Conservation (phyloP, 2,888 invertebrate species). For the Caenorhabditis drosophilae region DNA sequence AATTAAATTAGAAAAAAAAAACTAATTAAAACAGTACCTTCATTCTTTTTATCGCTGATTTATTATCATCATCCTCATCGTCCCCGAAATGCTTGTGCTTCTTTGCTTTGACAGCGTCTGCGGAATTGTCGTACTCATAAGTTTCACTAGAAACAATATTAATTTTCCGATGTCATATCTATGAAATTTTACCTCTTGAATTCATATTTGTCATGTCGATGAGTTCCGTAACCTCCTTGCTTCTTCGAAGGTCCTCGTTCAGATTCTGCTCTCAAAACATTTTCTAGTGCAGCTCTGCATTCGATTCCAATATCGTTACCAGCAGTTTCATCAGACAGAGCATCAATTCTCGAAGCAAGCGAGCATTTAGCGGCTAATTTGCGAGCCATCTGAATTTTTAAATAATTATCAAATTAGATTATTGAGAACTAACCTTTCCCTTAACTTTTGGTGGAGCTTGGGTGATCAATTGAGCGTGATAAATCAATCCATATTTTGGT, state of each 20-base stretch:
- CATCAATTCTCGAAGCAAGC: slow-evolving; percentile 89
- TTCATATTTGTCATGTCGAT: slow-evolving; percentile 91
- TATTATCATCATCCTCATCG: slow-evolving; percentile 42
- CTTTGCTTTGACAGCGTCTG: slow-evolving; percentile 50
- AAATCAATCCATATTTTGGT: slow-evolving; percentile 97
- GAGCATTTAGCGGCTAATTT: slow-evolving; percentile 96
- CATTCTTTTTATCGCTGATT: slow-evolving; percentile 44
- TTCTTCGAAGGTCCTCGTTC: slow-evolving; percentile 78
- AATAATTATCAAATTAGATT: not conserved
- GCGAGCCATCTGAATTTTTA: slow-evolving; percentile 76
- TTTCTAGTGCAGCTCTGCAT: slow-evolving; percentile 87
- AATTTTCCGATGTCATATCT: not conserved
- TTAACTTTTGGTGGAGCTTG: slow-evolving; percentile 88
- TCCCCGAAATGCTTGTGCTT: slow-evolving; percentile 41
- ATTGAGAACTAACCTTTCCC: slow-evolving; percentile 75
- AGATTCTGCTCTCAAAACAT: slow-evolving; percentile 75
- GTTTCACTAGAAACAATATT: slow-evolving; percentile 55
- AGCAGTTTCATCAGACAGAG: slow-evolving; percentile 83
- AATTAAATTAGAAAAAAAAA: not conserved
- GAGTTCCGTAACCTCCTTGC: slow-evolving; percentile 81
- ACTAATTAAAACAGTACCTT: slow-evolving; percentile 23
- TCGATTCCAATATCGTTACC: slow-evolving; percentile 76
- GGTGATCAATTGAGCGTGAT: slow-evolving; percentile 90
- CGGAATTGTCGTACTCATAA: slow-evolving; percentile 58
- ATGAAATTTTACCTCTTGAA: slow-evolving; percentile 75